These are phyloP conservation scores for Trachelus stipa DNA, from an alignment of 2,888 invertebrate genomes.

Conservation along the genomic window DNA sequence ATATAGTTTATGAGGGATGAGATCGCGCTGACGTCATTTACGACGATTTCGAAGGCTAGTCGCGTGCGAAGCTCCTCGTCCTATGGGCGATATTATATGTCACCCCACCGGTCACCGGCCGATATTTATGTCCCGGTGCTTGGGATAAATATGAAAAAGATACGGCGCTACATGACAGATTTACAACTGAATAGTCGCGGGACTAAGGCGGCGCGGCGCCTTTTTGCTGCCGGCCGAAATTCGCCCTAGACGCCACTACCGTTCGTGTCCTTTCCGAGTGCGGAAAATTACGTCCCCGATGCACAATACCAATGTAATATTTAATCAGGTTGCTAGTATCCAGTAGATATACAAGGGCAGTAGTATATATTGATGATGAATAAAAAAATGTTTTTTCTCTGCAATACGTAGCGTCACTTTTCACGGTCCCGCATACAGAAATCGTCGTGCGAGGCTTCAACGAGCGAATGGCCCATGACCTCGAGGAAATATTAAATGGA, in stretches of 20 bases:
- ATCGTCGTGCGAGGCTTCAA: background rate
- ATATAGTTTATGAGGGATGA: background rate
- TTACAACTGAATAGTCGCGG: slow-evolving; percentile 25
- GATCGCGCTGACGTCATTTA: slow-evolving; percentile 17
- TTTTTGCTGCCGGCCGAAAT: slow-evolving; percentile 11
- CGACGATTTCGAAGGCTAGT: slow-evolving; percentile 25
- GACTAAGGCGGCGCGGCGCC: slow-evolving; percentile 14
- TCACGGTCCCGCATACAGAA: background rate
- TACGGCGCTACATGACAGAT: slow-evolving; percentile 29
- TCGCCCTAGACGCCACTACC: background rate
- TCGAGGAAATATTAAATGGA: background rate
- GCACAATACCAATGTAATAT: background rate
- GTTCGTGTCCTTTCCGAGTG: slow-evolving; percentile 10
- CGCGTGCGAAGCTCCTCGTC: slow-evolving; percentile 33
- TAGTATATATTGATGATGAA: too few species aligned
- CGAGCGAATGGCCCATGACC: background rate
- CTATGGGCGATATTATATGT: slow-evolving; percentile 35
- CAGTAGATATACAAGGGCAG: background rate
- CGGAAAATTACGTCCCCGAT: background rate
- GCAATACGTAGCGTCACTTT: background rate
- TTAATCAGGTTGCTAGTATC: background rate
- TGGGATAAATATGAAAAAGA: slow-evolving; percentile 47
- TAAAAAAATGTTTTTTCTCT: too few species aligned
- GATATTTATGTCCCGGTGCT: slow-evolving; percentile 44
- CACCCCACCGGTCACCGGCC: slow-evolving; percentile 40